Conservation (phyloP, 2,888 invertebrate genomes). For the Cheilosia pagana region DNA sequence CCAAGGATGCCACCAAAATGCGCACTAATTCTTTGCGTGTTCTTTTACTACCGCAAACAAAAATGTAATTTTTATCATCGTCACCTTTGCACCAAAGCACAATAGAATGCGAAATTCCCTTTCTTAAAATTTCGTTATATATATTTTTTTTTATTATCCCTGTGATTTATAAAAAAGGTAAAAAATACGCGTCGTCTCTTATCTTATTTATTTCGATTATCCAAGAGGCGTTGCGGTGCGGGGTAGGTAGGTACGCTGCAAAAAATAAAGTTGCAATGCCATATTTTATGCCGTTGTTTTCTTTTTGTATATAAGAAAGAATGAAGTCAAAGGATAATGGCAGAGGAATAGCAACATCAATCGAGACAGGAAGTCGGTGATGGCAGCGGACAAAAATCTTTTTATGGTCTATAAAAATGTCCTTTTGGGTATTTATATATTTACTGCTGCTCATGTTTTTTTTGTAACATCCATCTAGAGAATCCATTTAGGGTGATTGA, state of each 20-base stretch:
- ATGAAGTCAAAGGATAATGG: constrained; percentile 42
- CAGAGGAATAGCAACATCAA: constrained; percentile 4
- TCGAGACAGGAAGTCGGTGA: background rate
- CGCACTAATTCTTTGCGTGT: constrained; percentile 68
- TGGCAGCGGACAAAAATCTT: constrained; percentile 51
- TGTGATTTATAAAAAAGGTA: constrained; percentile 60
- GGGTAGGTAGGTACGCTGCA: constrained; percentile 10
- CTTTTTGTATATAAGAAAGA: constrained; percentile 16
- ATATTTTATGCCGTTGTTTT: constrained; percentile 36
- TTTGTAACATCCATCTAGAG: constrained; percentile 41
- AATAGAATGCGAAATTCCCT: constrained; percentile 67
- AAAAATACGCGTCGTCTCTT: constrained; percentile 42
- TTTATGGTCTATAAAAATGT: constrained; percentile 69
- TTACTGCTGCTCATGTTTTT: constrained; percentile 43
- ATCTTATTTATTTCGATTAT: constrained; percentile 62
- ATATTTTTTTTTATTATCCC: constrained; percentile 63
- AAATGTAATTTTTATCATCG: constrained; percentile 72
- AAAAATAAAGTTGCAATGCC: constrained; percentile 51
- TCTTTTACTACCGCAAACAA: constrained; percentile 68
- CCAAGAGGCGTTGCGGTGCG: constrained; percentile 8
- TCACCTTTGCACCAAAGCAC: constrained; percentile 68
- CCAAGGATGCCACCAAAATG: constrained; percentile 63
- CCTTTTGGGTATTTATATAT: constrained; percentile 58
- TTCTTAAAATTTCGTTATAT: constrained; percentile 56
- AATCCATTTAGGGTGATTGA: constrained; percentile 57